Evolutionary conservation across 2,797 vertebrate genomes (phyloP), one percentile per base, ranked within the genome.

Genomic region (Pempheris klunzingeri): DNA sequence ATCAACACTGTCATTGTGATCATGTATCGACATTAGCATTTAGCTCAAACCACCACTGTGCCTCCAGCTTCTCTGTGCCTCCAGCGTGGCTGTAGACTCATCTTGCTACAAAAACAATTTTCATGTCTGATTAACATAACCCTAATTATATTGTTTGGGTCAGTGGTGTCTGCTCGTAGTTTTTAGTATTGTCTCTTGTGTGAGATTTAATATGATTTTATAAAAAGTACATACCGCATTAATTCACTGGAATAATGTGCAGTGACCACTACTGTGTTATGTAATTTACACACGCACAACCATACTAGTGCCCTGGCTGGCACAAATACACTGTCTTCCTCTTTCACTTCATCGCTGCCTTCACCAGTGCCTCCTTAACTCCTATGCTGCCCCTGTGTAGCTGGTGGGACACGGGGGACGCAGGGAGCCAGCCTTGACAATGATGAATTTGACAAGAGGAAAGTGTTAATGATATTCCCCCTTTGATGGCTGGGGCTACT

Each of bases 401-500:
- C 92, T 95, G 94, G 74, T 88, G 88, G 90, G 91, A 90, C 78
- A 61, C 41, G 70, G 82, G 74, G 91, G 93, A 94, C 55, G 78
- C 91, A 91, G 92, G 94, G 96, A 92, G 92, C 90, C 93, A 86
- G 90, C 92, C 88, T 74, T 97, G 97, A 98, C 97, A 98, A 96
- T 98, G 97, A 99, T 97, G 90, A 96, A 98, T 98, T 95, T 95
- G 94, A 95, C 96, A 96, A 96, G 93, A 96, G 97, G 96, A 95
- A 96, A 96, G 96, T 95, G 96, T 96, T 99, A 98, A 98, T 97
- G 97, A 98, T 96, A 96, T 95, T 95, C 94, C 87, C 86, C 93
- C 91, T 95, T 96, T 96, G 96, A 97, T 94, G 95, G 95, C 95
- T 93, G 95, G 95, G 96, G 96, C 95, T 95, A 94, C 96, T 96